These are phyloP conservation scores for Argopecten irradians DNA, from an alignment of 1,140 invertebrate species.

Conservation along the genomic window DNA sequence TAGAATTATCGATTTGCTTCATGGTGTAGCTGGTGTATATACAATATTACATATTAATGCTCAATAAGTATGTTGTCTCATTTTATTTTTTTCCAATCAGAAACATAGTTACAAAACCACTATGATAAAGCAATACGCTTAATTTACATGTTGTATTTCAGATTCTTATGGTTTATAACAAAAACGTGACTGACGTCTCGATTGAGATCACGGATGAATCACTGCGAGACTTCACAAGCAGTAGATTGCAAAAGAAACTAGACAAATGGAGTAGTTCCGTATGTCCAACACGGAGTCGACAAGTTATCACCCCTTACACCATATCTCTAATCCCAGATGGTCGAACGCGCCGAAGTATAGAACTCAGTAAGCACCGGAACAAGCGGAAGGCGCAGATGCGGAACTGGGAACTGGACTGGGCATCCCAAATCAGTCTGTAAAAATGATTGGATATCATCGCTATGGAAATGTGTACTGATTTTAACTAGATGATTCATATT, in stretches of 20 bases:
- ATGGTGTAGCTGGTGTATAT: too few species aligned
- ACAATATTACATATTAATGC: too few species aligned
- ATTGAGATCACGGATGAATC: conserved; percentile 40
- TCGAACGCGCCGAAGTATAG: conserved; percentile 47
- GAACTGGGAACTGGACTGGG: conserved; percentile 61
- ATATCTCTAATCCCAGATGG: conserved; percentile 31
- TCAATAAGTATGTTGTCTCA: too few species aligned
- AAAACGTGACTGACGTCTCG: conserved; percentile 40
- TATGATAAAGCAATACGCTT: too few species aligned
- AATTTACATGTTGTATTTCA: conserved; percentile 31
- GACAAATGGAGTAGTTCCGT: conserved; percentile 48
- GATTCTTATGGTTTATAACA: conserved; percentile 60
- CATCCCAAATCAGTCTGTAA: background rate
- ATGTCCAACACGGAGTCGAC: conserved; percentile 52
- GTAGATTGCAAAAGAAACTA: conserved; percentile 55
- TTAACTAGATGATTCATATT: too few species aligned
- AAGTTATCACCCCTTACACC: conserved; percentile 51
- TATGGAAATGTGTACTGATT: too few species aligned
- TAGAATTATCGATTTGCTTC: too few species aligned
- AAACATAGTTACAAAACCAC: too few species aligned
- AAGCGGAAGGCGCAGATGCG: conserved; percentile 35
- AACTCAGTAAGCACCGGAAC: conserved; percentile 50
- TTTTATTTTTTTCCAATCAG: too few species aligned
- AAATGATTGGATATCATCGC: too few species aligned
- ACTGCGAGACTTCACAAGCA: conserved; percentile 35